These are phyloP conservation scores for Vanessa tameamea DNA, from an alignment of 1,140 invertebrate genomes.

Conservation along the genomic window DNA sequence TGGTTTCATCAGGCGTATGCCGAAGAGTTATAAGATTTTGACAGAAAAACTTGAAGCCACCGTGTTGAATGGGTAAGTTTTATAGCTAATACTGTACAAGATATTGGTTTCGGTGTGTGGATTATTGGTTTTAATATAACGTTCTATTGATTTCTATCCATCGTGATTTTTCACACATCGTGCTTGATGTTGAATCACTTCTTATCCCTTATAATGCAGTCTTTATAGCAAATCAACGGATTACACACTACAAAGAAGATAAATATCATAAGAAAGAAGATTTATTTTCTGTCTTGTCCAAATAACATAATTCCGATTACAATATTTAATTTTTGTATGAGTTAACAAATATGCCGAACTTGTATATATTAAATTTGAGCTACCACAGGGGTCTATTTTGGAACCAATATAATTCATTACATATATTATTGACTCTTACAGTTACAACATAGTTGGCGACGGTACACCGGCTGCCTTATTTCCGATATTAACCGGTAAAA, in stretches of 20 bases:
- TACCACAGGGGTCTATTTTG: not conserved
- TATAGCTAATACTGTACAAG: not conserved
- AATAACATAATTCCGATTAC: too few species aligned
- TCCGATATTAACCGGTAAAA: slow-evolving; percentile 93
- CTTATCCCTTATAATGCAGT: too few species aligned
- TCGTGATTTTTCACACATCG: too few species aligned
- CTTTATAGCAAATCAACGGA: too few species aligned
- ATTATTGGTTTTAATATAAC: too few species aligned
- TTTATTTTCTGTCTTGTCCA: too few species aligned
- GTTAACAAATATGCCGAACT: not conserved
- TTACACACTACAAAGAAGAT: too few species aligned
- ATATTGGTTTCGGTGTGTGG: too few species aligned
- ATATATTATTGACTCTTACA: slow-evolving; percentile 32
- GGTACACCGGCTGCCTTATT: slow-evolving; percentile 95
- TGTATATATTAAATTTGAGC: not conserved
- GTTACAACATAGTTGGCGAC: slow-evolving; percentile 95
- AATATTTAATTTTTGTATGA: too few species aligned
- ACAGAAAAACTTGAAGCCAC: slow-evolving; percentile 85
- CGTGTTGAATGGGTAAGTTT: slow-evolving; percentile 85
- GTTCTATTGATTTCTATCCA: too few species aligned
- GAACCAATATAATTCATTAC: not conserved
- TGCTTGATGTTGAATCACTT: too few species aligned
- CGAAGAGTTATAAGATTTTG: slow-evolving; percentile 89
- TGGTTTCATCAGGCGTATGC: slow-evolving; percentile 92
- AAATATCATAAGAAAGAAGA: too few species aligned